Conservation (phyloP, 2,888 invertebrate species). For the Dendrolimus pini region DNA sequence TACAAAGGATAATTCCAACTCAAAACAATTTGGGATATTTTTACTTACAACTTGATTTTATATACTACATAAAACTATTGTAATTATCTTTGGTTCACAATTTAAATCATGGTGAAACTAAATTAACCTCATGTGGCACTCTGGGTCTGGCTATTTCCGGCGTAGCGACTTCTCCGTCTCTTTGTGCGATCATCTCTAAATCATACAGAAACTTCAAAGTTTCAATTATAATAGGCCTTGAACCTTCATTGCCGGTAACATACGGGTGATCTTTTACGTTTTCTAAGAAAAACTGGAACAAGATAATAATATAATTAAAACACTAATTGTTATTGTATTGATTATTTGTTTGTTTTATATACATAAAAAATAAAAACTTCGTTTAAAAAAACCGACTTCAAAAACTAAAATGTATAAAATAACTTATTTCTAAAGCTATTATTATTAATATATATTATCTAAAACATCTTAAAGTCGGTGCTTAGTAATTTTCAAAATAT, state of each 20-base stretch:
- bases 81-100: no score
- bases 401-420: no score
- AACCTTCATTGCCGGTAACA: conserved; percentile 88
- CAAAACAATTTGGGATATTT: no score
- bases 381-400: no score
- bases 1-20: conserved; percentile 16
- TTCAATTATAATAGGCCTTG: conserved; percentile 92
- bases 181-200: conserved; percentile 88
- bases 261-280: conserved; percentile 92
- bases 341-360: not conserved
- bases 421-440: no score
- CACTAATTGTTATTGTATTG: not conserved
- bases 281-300: conserved; percentile 89
- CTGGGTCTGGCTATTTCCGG: conserved; percentile 89
- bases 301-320: conserved; percentile 5
- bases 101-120: not conserved
- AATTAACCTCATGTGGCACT: conserved; percentile 84
- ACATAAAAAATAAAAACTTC: no score
- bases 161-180: conserved; percentile 88
- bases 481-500: no score
- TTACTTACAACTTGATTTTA: no score
- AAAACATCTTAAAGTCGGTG: no score
- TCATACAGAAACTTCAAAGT: conserved; percentile 94
- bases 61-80: no score
- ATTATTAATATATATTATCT: no score